Evolutionary conservation across 2,797 vertebrate genomes (phyloP).

Genomic region (Enteromius trimaculatus): DNA sequence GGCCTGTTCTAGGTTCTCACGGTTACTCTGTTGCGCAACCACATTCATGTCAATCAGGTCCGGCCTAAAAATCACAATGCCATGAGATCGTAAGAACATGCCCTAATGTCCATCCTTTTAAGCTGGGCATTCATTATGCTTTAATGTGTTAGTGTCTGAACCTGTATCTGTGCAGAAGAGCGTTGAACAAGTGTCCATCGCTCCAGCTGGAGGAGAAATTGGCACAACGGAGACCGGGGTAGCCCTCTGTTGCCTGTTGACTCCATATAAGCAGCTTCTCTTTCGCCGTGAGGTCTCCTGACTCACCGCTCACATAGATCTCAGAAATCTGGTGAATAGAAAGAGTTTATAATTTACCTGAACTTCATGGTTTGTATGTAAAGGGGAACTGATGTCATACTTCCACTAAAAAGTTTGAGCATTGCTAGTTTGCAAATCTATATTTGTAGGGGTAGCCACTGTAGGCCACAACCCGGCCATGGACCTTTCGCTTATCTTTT

Average conservation of each 20-base stretch:
- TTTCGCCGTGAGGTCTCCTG: slow-evolving; percentile 96
- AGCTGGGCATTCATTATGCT: not conserved
- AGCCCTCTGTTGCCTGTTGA: slow-evolving; percentile 92
- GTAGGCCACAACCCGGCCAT: not conserved
- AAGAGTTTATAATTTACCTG: not conserved
- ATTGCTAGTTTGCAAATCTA: not conserved
- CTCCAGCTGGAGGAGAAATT: slow-evolving; percentile 98
- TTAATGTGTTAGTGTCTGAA: slow-evolving; percentile 54
- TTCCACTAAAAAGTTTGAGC: not conserved
- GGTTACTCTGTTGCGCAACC: slow-evolving; percentile 90
- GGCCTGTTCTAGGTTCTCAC: slow-evolving; percentile 96
- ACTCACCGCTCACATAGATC: slow-evolving; percentile 97
- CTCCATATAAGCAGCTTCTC: slow-evolving; percentile 98
- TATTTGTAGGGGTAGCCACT: not conserved
- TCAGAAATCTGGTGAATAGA: slow-evolving; percentile 89
- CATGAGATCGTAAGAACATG: not conserved
- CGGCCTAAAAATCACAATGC: slow-evolving; percentile 77
- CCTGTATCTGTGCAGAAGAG: slow-evolving; percentile 97
- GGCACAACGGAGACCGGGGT: slow-evolving; percentile 89
- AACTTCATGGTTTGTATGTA: not conserved
- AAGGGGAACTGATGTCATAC: not conserved
- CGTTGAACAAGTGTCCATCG: slow-evolving; percentile 96
- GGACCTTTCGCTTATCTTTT: slow-evolving; percentile 11
- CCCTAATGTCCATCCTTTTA: not conserved
- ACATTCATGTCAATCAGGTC: slow-evolving; percentile 97